Percentiles rank a stretch among this genome's conserved stretches.
Conservation (phyloP, 2,797 vertebrate species). For the Muscicapa comitata region DNA sequence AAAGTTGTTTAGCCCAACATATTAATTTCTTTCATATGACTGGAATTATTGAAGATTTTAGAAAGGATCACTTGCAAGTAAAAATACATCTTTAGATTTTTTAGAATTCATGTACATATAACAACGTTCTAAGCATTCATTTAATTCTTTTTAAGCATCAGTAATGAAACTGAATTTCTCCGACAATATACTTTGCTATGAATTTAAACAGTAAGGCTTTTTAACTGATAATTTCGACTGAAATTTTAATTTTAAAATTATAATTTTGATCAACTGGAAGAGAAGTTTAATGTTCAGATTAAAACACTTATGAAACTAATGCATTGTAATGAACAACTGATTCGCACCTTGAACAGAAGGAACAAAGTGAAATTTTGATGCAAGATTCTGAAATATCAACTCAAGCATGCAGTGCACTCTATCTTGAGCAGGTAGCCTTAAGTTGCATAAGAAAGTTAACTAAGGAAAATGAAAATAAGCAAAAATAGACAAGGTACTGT, state of each 20-base stretch:
- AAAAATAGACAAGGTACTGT: background rate
- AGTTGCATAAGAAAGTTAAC: background rate
- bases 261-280: background rate
- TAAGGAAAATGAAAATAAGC: background rate
- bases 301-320: background rate
- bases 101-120: background rate
- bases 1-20: background rate
- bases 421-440: background rate
- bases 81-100: background rate
- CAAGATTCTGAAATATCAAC: background rate
- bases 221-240: background rate
- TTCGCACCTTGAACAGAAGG: background rate
- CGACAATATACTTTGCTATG: background rate
- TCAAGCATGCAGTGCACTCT: background rate
- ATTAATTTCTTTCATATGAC: background rate
- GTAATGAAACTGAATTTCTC: background rate
- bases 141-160: background rate
- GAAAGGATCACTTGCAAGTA: background rate
- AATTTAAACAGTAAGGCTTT: background rate
- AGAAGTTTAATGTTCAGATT: background rate
- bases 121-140: background rate
- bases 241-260: background rate
- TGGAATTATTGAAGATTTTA: background rate
- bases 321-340: background rate
- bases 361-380: background rate